Conservation (phyloP, 2,888 invertebrate genomes). For the Neoaliturus tenellus region DNA sequence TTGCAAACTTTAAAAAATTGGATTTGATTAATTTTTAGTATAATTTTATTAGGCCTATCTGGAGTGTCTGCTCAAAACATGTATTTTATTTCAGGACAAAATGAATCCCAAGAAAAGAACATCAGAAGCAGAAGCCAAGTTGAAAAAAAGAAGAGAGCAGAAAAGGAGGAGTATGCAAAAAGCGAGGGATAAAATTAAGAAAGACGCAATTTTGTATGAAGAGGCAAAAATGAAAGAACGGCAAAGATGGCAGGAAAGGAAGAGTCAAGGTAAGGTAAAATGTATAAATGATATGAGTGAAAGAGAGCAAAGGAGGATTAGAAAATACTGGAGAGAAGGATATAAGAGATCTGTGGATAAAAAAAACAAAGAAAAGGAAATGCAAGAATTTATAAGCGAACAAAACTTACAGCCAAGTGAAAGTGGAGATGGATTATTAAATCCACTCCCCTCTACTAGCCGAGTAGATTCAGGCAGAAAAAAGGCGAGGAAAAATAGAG, state of each 20-base stretch:
- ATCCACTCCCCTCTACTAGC: constrained; percentile 38
- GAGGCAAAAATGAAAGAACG: constrained; percentile 16
- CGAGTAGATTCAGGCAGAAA: constrained; percentile 15
- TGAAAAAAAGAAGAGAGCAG: constrained; percentile 50
- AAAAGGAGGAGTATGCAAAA: constrained; percentile 30
- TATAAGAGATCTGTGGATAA: constrained; percentile 30
- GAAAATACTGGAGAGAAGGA: constrained; percentile 17
- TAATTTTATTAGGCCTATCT: background rate
- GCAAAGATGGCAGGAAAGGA: constrained; percentile 23
- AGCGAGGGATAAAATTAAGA: constrained; percentile 24
- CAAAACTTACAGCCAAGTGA: background rate
- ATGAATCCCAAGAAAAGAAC: constrained; percentile 32
- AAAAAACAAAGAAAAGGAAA: constrained; percentile 17
- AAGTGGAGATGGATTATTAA: background rate
- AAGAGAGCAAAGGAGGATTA: background rate
- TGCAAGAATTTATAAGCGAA: background rate
- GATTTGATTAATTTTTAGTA: background rate
- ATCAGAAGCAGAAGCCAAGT: constrained; percentile 28
- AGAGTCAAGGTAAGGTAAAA: constrained; percentile 5
- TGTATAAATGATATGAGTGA: background rate
- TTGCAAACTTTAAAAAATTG: background rate
- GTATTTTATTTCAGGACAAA: background rate
- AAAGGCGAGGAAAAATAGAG: constrained; percentile 28
- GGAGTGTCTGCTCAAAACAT: background rate
- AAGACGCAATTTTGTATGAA: constrained; percentile 15